phyloP scores from a whole-genome alignment of 2,113 vertebrate species.

The Protobothrops flavoviridis region DNA sequence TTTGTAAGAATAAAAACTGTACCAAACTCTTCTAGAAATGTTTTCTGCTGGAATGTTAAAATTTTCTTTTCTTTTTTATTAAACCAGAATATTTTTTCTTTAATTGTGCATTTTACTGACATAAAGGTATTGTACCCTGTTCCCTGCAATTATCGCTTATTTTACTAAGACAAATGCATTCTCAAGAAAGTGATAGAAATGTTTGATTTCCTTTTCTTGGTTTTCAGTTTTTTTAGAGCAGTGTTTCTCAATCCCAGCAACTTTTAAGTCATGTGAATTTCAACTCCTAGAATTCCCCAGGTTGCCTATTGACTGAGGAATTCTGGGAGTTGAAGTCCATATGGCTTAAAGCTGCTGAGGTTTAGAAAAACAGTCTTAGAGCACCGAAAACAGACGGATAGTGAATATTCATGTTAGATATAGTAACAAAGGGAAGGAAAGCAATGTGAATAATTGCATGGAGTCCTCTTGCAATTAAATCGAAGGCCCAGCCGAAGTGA shows the following conservation, averaged over 20 bases:
- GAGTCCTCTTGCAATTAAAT: background rate
- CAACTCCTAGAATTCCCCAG: background rate
- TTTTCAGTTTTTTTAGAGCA: background rate
- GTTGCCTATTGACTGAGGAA: background rate
- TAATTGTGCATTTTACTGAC: slow-evolving; percentile 15
- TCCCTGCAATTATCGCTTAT: background rate
- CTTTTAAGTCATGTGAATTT: background rate
- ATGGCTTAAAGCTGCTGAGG: background rate
- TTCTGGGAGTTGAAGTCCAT: background rate
- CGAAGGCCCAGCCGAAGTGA: background rate
- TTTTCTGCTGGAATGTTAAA: slow-evolving; percentile 11
- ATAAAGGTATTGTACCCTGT: fast-evolving
- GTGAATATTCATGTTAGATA: background rate
- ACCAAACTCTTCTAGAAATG: background rate
- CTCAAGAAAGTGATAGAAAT: background rate
- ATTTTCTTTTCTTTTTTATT: slow-evolving; percentile 36
- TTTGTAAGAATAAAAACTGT: slow-evolving; percentile 21
- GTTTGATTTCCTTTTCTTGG: background rate
- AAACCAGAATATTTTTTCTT: slow-evolving; percentile 43
- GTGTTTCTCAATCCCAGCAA: background rate
- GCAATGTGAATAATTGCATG: background rate
- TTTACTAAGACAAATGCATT: background rate
- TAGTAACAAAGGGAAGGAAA: background rate
- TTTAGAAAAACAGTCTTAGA: background rate
- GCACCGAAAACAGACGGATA: background rate